These are phyloP conservation scores for Syrrhaptes paradoxus DNA, from an alignment of 2,113 vertebrate species.

Conservation along the genomic window DNA sequence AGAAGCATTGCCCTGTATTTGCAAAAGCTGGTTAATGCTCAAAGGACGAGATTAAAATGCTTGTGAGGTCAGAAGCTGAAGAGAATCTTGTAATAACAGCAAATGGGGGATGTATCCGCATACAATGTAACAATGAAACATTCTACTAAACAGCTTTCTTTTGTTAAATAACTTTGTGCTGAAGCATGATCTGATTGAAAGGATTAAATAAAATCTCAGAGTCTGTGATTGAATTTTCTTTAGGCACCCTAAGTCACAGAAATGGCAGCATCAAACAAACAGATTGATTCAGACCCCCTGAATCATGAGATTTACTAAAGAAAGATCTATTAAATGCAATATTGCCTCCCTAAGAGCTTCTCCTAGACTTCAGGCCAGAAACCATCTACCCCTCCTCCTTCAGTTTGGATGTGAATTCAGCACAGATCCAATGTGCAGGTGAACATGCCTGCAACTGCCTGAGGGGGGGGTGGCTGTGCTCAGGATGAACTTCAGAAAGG, in stretches of 20 bases:
- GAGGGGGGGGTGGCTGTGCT: background rate
- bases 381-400: background rate
- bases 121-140: background rate
- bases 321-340: background rate
- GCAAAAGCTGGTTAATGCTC: background rate
- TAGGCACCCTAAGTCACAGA: background rate
- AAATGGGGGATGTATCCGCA: background rate
- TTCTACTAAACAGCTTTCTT: background rate
- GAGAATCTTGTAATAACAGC: background rate
- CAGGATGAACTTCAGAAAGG: background rate
- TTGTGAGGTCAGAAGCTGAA: background rate
- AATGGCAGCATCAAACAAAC: background rate
- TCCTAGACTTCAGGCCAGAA: background rate
- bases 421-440: background rate
- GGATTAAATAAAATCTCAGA: background rate
- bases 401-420: background rate
- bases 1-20: background rate
- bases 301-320: background rate
- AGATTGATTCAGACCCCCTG: background rate
- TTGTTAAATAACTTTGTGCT: background rate
- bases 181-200: background rate
- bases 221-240: background rate
- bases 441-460: accelerated
- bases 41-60: background rate
- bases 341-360: background rate